Percentiles rank a stretch among this genome's conserved stretches.
Evolutionary conservation across 2,888 invertebrate species (phyloP).

Genomic region (Noctua janthe): DNA sequence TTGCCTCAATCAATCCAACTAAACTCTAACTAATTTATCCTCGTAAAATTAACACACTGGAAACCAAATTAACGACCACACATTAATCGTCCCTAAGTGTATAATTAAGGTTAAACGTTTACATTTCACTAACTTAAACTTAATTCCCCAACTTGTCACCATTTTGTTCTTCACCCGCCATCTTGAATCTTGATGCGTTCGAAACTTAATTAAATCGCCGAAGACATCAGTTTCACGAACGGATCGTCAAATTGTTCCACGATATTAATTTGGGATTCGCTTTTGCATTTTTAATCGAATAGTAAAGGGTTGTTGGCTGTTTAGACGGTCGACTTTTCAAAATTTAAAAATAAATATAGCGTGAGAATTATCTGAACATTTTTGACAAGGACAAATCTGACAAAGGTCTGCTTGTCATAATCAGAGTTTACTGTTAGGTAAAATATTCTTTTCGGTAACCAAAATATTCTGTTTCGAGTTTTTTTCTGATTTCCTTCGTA

Average conservation of each 20-base stretch:
- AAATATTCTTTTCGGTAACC: constrained; percentile 29
- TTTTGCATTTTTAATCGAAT: constrained; percentile 56
- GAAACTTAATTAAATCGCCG: constrained; percentile 86
- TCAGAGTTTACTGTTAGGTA: constrained; percentile 20
- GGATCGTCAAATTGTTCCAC: constrained; percentile 80
- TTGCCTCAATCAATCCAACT: constrained; percentile 12
- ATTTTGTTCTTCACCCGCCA: constrained; percentile 60
- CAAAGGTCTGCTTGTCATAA: constrained; percentile 44
- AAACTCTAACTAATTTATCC: constrained; percentile 24
- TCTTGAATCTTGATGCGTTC: constrained; percentile 73
- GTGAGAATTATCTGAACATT: neutral
- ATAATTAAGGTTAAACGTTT: constrained; percentile 58
- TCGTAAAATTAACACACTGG: constrained; percentile 42
- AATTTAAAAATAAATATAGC: constrained; percentile 2
- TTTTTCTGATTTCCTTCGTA: constrained; percentile 10
- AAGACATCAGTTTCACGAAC: constrained; percentile 74
- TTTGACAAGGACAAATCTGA: constrained; percentile 19
- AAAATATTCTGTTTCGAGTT: constrained; percentile 17
- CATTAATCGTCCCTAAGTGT: constrained; percentile 47
- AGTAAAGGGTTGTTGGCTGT: constrained; percentile 27
- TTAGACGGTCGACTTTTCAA: neutral
- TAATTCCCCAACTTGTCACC: constrained; percentile 61
- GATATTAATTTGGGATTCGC: constrained; percentile 74
- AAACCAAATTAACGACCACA: constrained; percentile 50
- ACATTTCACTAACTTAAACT: constrained; percentile 56